Base-by-base conservation (phyloP, 2,113 vertebrate genomes). In the Campylomormyrus tamandua region DNA sequence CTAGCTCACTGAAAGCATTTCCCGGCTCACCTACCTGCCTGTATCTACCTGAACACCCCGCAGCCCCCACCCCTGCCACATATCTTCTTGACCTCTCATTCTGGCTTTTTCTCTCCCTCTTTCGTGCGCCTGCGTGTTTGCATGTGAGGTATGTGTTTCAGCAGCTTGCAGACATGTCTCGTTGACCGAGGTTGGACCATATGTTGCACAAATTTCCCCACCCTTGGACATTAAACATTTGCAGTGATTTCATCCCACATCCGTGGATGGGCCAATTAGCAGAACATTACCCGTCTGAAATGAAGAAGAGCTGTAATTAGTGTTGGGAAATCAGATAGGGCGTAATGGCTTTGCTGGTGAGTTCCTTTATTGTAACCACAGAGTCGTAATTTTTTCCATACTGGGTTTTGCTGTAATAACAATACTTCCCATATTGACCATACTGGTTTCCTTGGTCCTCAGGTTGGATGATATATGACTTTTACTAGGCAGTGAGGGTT, bases 111-210 rank as follows among this genome's bases (percentile, higher is more conserved):
- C 91, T 96, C 90, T 94, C 91, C 93, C 77, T 94, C 92, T 95
- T 92, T 95, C 92, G 92, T 92, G 91, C 92, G n/a, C 94, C 90
- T 93, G 96, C 95, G 94, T 95, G 96, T 91, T 94, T 95, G 95
- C 97, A 98, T 92, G 97, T 98, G 97, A 98, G 98, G 98, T 95
- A 93, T 96, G 96, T 97, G 98, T 93, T 98, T 97, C 88, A 99
- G 97, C 93, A 93, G 95, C 92, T 93, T 92, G 93, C 90, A 93
- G 93, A 93, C 94, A 93, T 95, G 92, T 92, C 94, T 94, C 92
- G 90, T 52, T 93, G 89, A 93, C 66, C 91, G 90, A 50, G 27
- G n/a, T 11, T 3, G 62, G 62, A 70, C n/a, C n/a, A 70, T 39
- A 11, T 13, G 46, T 80, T 53, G 46, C 27, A 24, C 46, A 31